Evolutionary conservation across 1,140 invertebrate species (phyloP).

Genomic region (Sesamia nonagrioides): DNA sequence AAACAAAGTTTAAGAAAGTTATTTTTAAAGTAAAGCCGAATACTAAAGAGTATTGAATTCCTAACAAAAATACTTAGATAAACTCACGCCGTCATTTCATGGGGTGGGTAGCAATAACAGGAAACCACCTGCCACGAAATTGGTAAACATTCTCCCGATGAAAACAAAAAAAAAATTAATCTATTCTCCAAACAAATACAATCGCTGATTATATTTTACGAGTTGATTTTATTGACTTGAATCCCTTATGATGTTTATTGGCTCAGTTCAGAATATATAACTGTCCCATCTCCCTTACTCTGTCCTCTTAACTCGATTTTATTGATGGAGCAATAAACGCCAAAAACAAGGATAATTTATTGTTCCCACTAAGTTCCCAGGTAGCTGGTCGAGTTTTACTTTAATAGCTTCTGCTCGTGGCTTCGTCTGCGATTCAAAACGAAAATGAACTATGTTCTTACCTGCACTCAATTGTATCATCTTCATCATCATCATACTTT

Average conservation of each 20-base stretch:
- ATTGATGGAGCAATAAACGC: not conserved
- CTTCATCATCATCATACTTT: no score
- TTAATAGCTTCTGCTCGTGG: no score
- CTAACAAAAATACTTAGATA: no score
- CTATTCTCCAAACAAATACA: not conserved
- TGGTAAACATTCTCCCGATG: not conserved
- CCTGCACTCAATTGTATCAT: no score
- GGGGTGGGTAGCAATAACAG: no score
- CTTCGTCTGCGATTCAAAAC: no score
- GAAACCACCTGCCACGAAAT: no score
- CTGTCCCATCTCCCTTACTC: not conserved
- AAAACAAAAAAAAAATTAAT: not conserved
- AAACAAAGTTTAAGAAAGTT: no score
- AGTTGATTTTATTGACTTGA: not conserved
- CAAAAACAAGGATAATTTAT: not conserved
- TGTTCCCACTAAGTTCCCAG: not conserved
- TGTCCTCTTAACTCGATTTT: not conserved
- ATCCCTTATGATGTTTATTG: constrained; percentile 7
- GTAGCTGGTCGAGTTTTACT: not conserved
- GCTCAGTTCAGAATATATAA: not conserved
- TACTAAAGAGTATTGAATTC: no score
- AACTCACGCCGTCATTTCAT: no score
- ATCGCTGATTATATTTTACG: not conserved
- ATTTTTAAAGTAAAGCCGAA: no score
- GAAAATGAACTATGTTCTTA: no score